A percentile compares a stretch with the other conserved stretches of the same genome.
These are phyloP conservation scores for Chlamydotis undulata DNA, from an alignment of 2,113 vertebrate genomes.

Conservation along the genomic window DNA sequence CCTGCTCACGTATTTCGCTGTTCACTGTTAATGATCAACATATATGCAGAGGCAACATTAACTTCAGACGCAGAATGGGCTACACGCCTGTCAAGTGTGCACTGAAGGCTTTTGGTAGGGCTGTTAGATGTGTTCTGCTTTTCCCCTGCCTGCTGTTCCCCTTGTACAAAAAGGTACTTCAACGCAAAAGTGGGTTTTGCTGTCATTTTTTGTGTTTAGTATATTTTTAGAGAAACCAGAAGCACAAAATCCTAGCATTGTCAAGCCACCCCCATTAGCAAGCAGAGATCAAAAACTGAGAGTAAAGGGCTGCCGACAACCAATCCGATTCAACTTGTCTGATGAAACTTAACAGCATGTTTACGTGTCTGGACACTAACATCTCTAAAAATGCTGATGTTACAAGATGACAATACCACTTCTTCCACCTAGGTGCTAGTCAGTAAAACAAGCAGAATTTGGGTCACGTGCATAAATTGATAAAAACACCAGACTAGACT, in stretches of 20 bases:
- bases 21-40: background rate
- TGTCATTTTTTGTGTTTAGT: background rate
- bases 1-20: background rate
- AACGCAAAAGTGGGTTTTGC: background rate
- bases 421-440: background rate
- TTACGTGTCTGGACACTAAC: background rate
- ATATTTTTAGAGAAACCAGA: background rate
- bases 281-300: rapidly evolving
- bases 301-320: background rate
- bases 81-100: rapidly evolving
- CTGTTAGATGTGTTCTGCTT: background rate
- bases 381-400: background rate
- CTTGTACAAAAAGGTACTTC: background rate
- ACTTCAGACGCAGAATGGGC: background rate
- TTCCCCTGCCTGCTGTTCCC: background rate
- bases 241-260: background rate
- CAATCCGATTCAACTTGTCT: background rate
- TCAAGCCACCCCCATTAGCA: background rate
- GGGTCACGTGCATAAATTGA: background rate
- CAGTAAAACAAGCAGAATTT: background rate
- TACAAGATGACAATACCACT: background rate
- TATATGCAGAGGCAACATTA: background rate
- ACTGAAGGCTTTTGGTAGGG: background rate
- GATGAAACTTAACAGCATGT: background rate
- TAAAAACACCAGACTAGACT: background rate